phyloP scores from a whole-genome alignment of 2,888 invertebrate species.

The Sarcophaga rosellei region DNA sequence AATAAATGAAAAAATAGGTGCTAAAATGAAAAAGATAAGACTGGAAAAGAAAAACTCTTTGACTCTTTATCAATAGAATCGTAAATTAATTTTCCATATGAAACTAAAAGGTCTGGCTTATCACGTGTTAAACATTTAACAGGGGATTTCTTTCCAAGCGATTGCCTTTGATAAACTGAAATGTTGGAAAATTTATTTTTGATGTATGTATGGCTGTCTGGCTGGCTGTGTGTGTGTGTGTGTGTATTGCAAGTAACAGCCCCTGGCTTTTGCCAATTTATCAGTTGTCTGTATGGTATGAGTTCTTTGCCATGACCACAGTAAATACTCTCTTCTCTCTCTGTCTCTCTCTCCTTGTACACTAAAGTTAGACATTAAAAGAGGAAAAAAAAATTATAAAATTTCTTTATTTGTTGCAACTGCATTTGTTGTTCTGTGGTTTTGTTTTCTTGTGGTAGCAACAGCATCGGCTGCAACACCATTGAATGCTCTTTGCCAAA shows the following conservation, averaged over 20 bases:
- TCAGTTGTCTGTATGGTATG: background rate
- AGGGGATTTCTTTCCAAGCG: background rate
- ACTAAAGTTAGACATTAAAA: too few relatives aligned
- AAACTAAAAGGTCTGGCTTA: background rate
- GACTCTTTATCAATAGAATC: background rate
- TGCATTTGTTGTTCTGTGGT: conserved; percentile 64
- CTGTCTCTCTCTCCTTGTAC: background rate
- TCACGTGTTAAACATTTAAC: background rate
- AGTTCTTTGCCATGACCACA: background rate
- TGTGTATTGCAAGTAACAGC: background rate
- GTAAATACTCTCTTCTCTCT: too few relatives aligned
- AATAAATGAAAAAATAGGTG: background rate
- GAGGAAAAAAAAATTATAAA: background rate
- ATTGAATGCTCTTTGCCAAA: conserved; percentile 76
- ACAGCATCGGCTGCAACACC: conserved; percentile 72
- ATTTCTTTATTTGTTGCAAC: conserved; percentile 36
- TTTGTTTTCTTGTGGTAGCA: conserved; percentile 42
- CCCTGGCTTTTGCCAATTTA: background rate
- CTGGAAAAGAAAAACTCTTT: too few relatives aligned
- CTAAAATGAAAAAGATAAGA: background rate
- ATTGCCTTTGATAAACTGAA: background rate
- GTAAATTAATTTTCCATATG: background rate
- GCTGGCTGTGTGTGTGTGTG: too few relatives aligned
- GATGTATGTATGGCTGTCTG: too few relatives aligned
- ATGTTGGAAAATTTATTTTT: too few relatives aligned